Evolutionary conservation across 2,113 vertebrate species (phyloP).

Genomic region (Centropus bengalensis): DNA sequence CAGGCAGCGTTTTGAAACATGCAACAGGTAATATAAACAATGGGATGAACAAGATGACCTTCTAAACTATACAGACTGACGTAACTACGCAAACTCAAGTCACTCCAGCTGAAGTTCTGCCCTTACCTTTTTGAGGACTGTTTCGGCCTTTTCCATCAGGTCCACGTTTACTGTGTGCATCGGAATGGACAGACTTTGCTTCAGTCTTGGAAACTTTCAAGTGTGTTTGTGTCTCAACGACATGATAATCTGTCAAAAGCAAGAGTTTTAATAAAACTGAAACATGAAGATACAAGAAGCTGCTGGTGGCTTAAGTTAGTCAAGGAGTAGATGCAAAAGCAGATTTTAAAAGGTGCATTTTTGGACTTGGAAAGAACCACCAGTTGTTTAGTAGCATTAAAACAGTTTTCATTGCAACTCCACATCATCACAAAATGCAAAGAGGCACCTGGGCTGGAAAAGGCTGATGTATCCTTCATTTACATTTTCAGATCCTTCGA

Average conservation of each 20-base stretch:
- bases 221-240: slow-evolving; percentile 79
- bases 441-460: background rate
- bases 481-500: background rate
- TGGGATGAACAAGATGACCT: background rate
- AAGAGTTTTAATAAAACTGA: slow-evolving; percentile 39
- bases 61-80: background rate
- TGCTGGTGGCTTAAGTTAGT: background rate
- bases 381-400: background rate
- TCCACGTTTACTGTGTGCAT: slow-evolving; percentile 73
- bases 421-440: background rate
- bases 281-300: background rate
- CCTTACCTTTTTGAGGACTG: slow-evolving; percentile 74
- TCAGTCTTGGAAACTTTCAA: slow-evolving; percentile 78
- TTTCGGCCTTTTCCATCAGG: slow-evolving; percentile 76
- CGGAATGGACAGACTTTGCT: slow-evolving; percentile 73
- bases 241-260: slow-evolving; percentile 74
- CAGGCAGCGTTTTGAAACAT: background rate
- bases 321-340: background rate
- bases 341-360: background rate
- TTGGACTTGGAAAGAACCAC: background rate
- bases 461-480: background rate
- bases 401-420: background rate
- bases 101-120: background rate
- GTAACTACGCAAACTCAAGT: background rate
- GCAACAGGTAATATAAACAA: background rate